phyloP scores from a whole-genome alignment of 2,113 vertebrate species.

The human region GRCh38 chr4:19139001-19139500 shows the following conservation, averaged over 20 bases:
- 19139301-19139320: neutral
- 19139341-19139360: neutral
- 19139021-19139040: neutral
- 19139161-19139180: neutral
- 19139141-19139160: neutral
- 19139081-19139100: neutral
- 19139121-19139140: neutral
- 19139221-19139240: neutral
- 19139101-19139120: neutral
- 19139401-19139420: neutral
- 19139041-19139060: neutral
- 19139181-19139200: neutral
- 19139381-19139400: neutral
- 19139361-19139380: neutral
- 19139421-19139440: neutral
- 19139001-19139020: neutral
- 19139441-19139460: neutral
- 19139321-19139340: neutral
- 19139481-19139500: neutral
- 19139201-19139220: neutral
- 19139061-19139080: neutral
- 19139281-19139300: neutral
- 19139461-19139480: neutral
- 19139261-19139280: neutral
- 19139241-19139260: neutral